phyloP scores from a whole-genome alignment of 2,113 vertebrate genomes.

The Sinocyclocheilus anophthalmus region DNA sequence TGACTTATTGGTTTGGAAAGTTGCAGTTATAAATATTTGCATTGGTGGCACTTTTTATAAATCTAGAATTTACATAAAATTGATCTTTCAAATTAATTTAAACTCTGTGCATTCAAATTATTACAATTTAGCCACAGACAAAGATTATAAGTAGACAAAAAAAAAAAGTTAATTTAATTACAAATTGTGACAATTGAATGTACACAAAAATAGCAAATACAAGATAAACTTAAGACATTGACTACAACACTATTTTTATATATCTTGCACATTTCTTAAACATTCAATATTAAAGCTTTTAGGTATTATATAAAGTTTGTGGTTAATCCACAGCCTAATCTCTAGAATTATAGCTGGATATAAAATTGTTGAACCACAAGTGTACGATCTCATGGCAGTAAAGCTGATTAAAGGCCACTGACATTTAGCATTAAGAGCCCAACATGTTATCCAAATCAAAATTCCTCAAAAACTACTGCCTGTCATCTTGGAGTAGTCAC shows the following conservation, averaged over 20 bases:
- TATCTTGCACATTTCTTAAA: neutral
- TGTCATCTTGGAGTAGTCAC: slow-evolving; percentile 24
- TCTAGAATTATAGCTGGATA: neutral
- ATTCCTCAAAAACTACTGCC: slow-evolving; percentile 27
- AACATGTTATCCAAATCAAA: slow-evolving; percentile 22
- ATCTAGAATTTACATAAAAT: neutral
- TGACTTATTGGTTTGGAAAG: neutral
- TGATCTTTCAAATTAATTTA: neutral
- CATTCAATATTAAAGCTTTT: neutral
- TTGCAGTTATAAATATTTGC: neutral
- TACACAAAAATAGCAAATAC: neutral
- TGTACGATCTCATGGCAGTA: neutral
- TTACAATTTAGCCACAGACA: neutral
- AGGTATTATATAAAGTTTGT: neutral
- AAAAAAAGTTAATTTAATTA: neutral
- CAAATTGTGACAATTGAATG: neutral
- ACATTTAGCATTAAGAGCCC: slow-evolving; percentile 21
- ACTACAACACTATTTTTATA: neutral
- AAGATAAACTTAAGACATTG: neutral
- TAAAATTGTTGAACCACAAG: neutral
- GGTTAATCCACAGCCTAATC: neutral
- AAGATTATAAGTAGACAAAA: neutral
- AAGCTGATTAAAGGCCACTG: slow-evolving; percentile 6
- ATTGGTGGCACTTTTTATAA: neutral
- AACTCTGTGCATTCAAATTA: neutral